Evolutionary conservation across 2,888 invertebrate genomes (phyloP).

Genomic region (Invenusta paracnida): DNA sequence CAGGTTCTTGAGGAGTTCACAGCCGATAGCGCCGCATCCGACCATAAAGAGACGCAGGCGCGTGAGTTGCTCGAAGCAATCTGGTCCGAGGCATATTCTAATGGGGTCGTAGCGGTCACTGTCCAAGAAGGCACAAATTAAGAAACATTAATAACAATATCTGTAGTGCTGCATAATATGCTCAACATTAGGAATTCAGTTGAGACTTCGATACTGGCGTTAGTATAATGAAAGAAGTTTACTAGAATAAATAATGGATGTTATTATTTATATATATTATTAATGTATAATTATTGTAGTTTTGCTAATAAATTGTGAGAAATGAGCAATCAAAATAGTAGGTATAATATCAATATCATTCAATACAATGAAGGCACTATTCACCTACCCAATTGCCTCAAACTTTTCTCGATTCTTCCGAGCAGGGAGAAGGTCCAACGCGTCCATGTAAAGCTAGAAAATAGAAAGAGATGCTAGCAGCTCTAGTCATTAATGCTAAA

Average conservation of each 20-base stretch:
- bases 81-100: slow-evolving; percentile 52
- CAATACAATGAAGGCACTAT: background rate
- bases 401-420: background rate
- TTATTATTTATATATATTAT: too few relatives aligned
- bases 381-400: too few relatives aligned
- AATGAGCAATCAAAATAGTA: background rate
- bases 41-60: slow-evolving; percentile 56
- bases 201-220: too few relatives aligned
- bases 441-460: slow-evolving; percentile 2
- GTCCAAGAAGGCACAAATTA: background rate
- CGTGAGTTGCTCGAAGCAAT: slow-evolving; percentile 50
- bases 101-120: slow-evolving; percentile 55
- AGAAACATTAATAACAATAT: too few relatives aligned
- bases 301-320: too few relatives aligned
- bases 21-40: slow-evolving; percentile 62
- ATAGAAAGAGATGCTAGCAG: slow-evolving; percentile 37
- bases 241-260: too few relatives aligned
- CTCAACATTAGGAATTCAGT: too few relatives aligned
- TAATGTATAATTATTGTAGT: too few relatives aligned
- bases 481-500: too few relatives aligned
- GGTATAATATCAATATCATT: background rate
- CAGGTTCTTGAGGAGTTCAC: slow-evolving; percentile 61
- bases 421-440: background rate
- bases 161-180: too few relatives aligned
- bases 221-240: background rate